Evolutionary conservation across 2,113 vertebrate genomes (phyloP).

Genomic region (Neotoma lepida): DNA sequence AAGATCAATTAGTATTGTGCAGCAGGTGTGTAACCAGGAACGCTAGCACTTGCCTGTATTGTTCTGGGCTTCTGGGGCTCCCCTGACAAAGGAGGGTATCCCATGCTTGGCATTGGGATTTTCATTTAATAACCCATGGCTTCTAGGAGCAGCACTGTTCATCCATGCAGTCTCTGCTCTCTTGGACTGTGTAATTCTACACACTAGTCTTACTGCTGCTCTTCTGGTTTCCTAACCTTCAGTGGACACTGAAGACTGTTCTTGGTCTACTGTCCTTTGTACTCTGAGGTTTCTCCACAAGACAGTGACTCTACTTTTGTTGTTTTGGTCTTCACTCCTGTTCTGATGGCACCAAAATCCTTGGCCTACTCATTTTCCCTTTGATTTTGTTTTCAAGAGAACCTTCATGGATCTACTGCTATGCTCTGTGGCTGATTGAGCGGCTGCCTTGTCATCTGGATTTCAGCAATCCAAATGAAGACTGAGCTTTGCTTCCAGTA

Average conservation of each 20-base stretch:
- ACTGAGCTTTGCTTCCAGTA: neutral
- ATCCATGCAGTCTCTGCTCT: neutral
- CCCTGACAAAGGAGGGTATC: no score
- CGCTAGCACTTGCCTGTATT: neutral
- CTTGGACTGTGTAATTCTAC: conserved; percentile 12
- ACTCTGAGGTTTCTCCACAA: neutral
- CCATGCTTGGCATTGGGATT: neutral
- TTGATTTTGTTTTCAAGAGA: neutral
- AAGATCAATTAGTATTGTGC: no score
- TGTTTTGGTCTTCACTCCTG: conserved; percentile 14
- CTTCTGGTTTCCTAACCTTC: neutral
- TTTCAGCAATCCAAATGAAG: conserved; percentile 55
- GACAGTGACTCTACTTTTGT: neutral
- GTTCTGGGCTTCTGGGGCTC: neutral
- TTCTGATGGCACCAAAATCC: neutral
- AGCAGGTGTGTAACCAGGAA: neutral
- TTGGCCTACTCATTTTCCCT: neutral
- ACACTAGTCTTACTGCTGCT: neutral
- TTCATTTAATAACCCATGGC: neutral
- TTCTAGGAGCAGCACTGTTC: neutral
- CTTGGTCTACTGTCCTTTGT: neutral
- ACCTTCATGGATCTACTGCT: neutral
- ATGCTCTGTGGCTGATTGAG: neutral
- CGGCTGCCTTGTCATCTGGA: neutral
- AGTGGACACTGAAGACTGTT: conserved; percentile 42